Base-by-base conservation (phyloP, 2,797 vertebrate genomes). In the Tragopan temminckii region DNA sequence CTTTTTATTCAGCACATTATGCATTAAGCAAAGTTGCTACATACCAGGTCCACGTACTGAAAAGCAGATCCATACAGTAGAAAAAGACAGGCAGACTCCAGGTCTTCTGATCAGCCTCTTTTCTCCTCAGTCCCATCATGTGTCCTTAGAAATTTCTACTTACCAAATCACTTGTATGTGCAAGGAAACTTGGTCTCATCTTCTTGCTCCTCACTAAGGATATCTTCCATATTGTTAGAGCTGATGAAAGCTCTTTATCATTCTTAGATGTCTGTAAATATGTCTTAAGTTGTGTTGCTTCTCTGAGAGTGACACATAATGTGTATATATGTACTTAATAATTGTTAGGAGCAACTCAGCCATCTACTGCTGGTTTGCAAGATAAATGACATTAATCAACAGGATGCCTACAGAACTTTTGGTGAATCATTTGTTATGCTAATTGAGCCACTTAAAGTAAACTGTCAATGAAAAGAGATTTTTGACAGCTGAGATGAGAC, bases 341-440 rank as follows among this genome's bases (percentile, higher is more conserved):
- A 98, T 97, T 97, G 97, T 97, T 97, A 97, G 96, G 94, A 97
- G 88, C 84, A 89, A 97, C 97, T 98, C 96, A 96, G 93, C 69
- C 96, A 97, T 97, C 97, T 97, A 97, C 95, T 29, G 93, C 97
- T 96, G 95, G 94, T 97, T 97, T 96, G 96, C 89, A 97, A 98
- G 98, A 98, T 98, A 98, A 97, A 98, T 98, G 96, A 96, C 97
- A 97, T 97, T 98, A 98, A 98, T 98, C 98, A 98, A 98, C 97
- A 97, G 92, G 97, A 98, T 98, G 98, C 97, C 97, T 98, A 98
- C 97, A 98, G 97, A 98, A 98, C 97, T 98, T 98, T 98, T 97
- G 97, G 97, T 94, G 97, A 98, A 96, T 97, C 96, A 96, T 98
- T 98, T 98, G 97, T 98, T 98, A 98, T 97, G 97, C 96, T 98